Base-by-base conservation (phyloP, 2,888 invertebrate species). In the Hirtodrosophila duncani region DNA sequence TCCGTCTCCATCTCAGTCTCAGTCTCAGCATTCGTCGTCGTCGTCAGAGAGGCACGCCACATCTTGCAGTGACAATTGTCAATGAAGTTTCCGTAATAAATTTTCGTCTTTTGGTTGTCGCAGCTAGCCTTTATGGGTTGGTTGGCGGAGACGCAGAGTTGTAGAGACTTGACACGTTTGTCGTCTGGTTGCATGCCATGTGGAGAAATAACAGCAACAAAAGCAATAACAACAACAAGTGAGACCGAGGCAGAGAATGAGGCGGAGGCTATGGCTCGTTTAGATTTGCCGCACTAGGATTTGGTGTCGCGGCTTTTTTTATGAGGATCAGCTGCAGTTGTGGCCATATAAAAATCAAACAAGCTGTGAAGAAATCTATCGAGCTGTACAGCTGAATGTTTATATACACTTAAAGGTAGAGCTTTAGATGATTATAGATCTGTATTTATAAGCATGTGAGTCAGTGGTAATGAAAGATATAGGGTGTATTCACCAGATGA, bases 71-170 rank as follows among this genome's bases (percentile, higher is more conserved):
- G 82, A 83, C 82, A 82, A 83, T 82, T 83, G 82, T 82, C 84
- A 83, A 81, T 82, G 83, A 83, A 82, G 80, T 83, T 81, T 84
- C 78, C 81, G 79, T 83, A 83, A 83, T 83, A 83, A 83, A 83
- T 83, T 84, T 81, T 74, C 74, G 71, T 72, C 71, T 71, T 77
- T 71, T 29, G 70, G 61, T 46, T 75, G 71, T 75, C 63, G 59
- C 33, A 56, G 62, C 67, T 33, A 44, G 69, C 52, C 38, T 46
- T 62, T 52, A 48, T n/a, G n/a, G n/a, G n/a, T n/a, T n/a, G n/a
- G n/a, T n/a, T n/a, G n/a, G n/a, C n/a, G n/a, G n/a, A n/a, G n/a
- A n/a, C n/a, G n/a, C n/a, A n/a, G n/a, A n/a, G n/a, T n/a, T n/a
- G n/a, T n/a, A n/a, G n/a, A n/a, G n/a, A 62, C 63, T 67, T 70